phyloP scores from a whole-genome alignment of 2,797 vertebrate genomes.

The Sebastiscus albofasciatus region DNA sequence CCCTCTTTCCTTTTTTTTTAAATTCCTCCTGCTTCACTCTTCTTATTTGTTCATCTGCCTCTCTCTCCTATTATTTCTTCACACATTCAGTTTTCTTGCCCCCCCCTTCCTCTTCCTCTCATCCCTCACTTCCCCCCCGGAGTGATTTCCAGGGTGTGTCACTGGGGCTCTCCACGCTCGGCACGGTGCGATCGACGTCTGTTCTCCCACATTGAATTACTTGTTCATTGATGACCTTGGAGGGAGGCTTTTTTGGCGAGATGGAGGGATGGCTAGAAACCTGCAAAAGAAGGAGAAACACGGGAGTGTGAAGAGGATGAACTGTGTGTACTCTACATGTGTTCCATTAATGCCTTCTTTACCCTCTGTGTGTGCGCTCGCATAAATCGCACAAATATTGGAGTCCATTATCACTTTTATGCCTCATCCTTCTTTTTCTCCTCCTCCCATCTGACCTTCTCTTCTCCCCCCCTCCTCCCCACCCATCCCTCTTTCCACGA shows the following conservation, averaged over 20 bases:
- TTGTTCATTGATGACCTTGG: slow-evolving; percentile 66
- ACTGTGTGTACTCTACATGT: slow-evolving; percentile 10
- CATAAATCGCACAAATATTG: slow-evolving; percentile 17
- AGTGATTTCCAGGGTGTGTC: slow-evolving; percentile 46
- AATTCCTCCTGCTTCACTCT: not conserved
- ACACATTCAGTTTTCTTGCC: not conserved
- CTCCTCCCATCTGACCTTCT: slow-evolving; percentile 21
- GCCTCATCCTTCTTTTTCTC: not conserved
- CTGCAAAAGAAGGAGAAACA: slow-evolving; percentile 55
- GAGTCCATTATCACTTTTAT: slow-evolving; percentile 39
- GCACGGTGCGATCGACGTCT: not conserved
- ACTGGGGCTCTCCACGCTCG: not conserved
- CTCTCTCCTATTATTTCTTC: slow-evolving; percentile 7
- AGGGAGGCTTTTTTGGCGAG: slow-evolving; percentile 2
- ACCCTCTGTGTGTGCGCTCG: not conserved
- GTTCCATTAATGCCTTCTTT: slow-evolving; percentile 10
- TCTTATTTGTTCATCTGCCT: slow-evolving; percentile 27
- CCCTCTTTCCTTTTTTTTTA: not conserved
- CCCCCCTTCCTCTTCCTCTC: not conserved
- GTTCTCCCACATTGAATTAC: slow-evolving; percentile 27
- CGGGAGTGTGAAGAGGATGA: slow-evolving; percentile 28
- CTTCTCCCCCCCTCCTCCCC: not conserved
- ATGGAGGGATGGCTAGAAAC: slow-evolving; percentile 29
- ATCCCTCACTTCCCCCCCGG: slow-evolving; percentile 24
- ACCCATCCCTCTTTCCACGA: not conserved